Conservation (phyloP, 2,888 invertebrate species). For the Lomographa bimaculata region DNA sequence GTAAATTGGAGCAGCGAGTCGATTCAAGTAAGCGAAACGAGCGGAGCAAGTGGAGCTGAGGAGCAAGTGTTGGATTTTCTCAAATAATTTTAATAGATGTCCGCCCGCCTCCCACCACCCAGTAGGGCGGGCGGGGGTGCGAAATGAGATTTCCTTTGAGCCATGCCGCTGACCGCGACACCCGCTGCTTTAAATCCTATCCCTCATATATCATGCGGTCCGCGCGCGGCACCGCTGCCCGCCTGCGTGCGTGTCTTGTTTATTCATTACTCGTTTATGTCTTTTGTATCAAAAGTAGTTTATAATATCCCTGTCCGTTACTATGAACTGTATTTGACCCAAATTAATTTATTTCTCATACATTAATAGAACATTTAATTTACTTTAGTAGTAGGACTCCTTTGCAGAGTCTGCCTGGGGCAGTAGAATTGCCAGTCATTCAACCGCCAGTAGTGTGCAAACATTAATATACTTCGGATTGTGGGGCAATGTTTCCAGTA, state of each 20-base stretch:
- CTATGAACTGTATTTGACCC: too few species aligned
- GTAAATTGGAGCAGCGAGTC: slow-evolving; percentile 49
- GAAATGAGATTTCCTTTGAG: slow-evolving; percentile 82
- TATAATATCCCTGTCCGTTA: too few species aligned
- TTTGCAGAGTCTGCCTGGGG: too few species aligned
- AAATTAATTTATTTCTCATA: too few species aligned
- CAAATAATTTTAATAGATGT: slow-evolving; percentile 81
- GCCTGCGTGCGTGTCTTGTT: slow-evolving; percentile 35
- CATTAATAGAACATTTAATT: too few species aligned
- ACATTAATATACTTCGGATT: too few species aligned
- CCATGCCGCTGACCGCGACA: slow-evolving; percentile 68
- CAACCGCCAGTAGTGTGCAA: too few species aligned
- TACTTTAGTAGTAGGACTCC: too few species aligned
- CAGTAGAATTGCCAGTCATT: too few species aligned
- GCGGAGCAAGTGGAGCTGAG: slow-evolving; percentile 15
- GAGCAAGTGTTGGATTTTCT: slow-evolving; percentile 61
- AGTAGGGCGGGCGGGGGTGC: slow-evolving; percentile 37
- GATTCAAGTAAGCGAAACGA: too few species aligned
- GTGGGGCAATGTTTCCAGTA: too few species aligned
- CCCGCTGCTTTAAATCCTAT: slow-evolving; percentile 53
- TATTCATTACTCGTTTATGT: slow-evolving; percentile 35
- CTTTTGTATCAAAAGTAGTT: slow-evolving; percentile 17
- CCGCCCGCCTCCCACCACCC: slow-evolving; percentile 41
- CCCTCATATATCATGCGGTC: slow-evolving; percentile 63
- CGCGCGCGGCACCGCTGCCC: slow-evolving; percentile 31